These are phyloP conservation scores for Dryoscopus gambensis DNA, from an alignment of 2,113 vertebrate species.

Conservation along the genomic window DNA sequence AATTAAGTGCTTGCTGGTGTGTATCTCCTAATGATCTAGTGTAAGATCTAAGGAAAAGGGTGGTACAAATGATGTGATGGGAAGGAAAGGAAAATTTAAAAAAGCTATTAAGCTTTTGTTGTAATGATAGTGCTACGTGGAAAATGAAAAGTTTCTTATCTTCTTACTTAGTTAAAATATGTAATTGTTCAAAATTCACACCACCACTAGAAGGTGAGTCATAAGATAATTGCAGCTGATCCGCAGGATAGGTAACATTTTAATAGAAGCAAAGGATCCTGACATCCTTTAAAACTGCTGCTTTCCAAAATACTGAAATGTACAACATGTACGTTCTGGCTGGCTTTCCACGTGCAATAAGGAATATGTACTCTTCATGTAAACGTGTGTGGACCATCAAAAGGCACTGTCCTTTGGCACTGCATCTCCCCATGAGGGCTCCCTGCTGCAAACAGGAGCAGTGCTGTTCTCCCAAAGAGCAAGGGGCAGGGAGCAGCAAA, in stretches of 20 bases:
- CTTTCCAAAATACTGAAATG: background rate
- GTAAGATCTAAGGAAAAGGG: background rate
- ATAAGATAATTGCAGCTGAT: background rate
- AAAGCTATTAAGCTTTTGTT: background rate
- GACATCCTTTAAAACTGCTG: background rate
- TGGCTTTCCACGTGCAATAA: background rate
- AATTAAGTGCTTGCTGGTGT: background rate
- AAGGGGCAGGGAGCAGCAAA: background rate
- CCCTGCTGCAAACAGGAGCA: rapidly evolving
- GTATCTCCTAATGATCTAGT: background rate
- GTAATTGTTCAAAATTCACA: background rate
- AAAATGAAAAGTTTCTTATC: background rate
- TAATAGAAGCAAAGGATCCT: background rate
- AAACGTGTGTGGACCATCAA: rapidly evolving
- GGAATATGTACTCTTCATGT: background rate
- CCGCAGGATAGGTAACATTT: background rate
- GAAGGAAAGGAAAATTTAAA: background rate
- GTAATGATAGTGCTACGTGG: background rate
- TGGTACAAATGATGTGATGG: background rate
- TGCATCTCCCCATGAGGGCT: background rate
- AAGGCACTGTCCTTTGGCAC: background rate
- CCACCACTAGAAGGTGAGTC: background rate
- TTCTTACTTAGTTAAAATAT: background rate
- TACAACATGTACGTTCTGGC: background rate
- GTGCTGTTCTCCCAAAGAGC: background rate